Base-by-base conservation (phyloP, 30 jellyfish, hydroid and myxozoan species). In the Aurelia coerulea region DNA sequence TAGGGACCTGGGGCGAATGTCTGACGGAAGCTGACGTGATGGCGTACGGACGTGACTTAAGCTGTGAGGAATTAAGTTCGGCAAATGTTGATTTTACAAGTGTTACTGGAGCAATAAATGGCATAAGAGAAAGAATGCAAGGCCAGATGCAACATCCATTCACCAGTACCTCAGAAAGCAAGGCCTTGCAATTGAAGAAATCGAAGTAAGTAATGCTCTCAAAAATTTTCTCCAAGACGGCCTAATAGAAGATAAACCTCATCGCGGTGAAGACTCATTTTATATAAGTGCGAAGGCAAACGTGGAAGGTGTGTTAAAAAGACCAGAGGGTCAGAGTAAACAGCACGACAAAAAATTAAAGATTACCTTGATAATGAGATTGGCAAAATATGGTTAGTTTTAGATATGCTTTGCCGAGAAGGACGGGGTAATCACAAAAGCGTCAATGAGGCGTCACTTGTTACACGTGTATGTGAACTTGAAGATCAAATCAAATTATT, bases 111-210 rank as follows among this genome's bases (percentile, higher is more conserved):
- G 86, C 86, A 76, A 76, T 76, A 76, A 76, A 76, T 7, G 8
- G 76, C 86, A 76, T 56, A 2, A 76, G 49, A 37, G 49, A 37
- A 37, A 37, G 49, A 37, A 37, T 37, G 5, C 49, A 4, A 37
- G 84, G 39, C 84, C 73, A 74, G 84, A 74, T 74, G 37, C 64
- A 74, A 74, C 84, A 74, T 74, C 71, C 63, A 74, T 74, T 74
- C 64, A 74, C 84, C 84, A 74, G 35, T 74, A 74, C 64, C 69
- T 41, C 68, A 76, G 69, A 54, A 54, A 76, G 76, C 76, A 76
- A 76, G 86, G 86, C 65, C 86, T 76, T 50, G 86, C 74, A 58
- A 7, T 50, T 76, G 86, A 76, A 76, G 86, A 76, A 76, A 76
- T 37, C 35, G 86, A 76, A 53, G 76, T 76, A 53, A 76, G 75